Evolutionary conservation across 2,888 invertebrate genomes (phyloP), one percentile per base, ranked within the genome.

Genomic region (Euplagia quadripunctaria): DNA sequence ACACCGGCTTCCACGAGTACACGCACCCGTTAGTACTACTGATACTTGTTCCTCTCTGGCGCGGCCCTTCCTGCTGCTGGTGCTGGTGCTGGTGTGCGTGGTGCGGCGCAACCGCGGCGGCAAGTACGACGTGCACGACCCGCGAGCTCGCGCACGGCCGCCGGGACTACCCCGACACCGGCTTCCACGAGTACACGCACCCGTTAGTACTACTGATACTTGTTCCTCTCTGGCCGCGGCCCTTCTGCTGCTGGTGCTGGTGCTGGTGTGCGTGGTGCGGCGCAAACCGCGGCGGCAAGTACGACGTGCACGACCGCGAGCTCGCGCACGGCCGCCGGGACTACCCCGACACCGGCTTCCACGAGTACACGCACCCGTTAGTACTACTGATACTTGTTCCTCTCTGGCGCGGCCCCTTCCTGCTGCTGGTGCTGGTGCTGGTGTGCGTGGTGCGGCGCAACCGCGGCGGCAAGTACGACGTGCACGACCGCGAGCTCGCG

Each of bases 271-370:
- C 31, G 98, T 99, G 81, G 97, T 99, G 88, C 98, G 99, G 85
- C 97, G 99, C 86, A 99, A n/a, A 99, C 96, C 97, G 99, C 74
- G 99, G 99, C 86, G 99, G 99, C 82, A 99, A 99, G 96, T 99
- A 99, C 94, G 98, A 98, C 91, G 99, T 99, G 72, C 99, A 99
- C 93, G 99, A 99, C 96, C 97, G 99, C 87, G 99, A 99, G 96
- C 97, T 99, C 88, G 98, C 99, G 78, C 98, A 99, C 92, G 99
- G 99, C 75, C 97, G 99, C 80, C 97, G 98, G 71, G 99, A 99
- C 95, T 98, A 98, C 93, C 97, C 98, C 61, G 98, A 98, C 84
- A 98, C 98, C 74, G 99, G 98, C 86, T 99, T 99, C 96, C 98
- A 99, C 92, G 99, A 99, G 96, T 99, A 99, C 96, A 98, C 98